These are phyloP conservation scores for Sylvilagus floridanus DNA, from an alignment of 2,797 vertebrate species.

Conservation along the genomic window DNA sequence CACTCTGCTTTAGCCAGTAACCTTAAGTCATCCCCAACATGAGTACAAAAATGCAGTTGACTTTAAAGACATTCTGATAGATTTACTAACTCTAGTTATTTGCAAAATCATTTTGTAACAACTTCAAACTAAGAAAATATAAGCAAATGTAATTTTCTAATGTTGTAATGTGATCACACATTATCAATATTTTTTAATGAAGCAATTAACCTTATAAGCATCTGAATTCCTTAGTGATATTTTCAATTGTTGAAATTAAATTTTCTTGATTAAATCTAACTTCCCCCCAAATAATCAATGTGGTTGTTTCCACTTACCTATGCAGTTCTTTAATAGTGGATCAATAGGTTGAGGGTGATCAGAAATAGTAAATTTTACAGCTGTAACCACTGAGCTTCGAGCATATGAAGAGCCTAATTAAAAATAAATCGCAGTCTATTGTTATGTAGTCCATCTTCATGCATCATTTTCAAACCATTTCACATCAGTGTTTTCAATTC, in stretches of 20 bases:
- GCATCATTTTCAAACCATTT: slow-evolving; percentile 46
- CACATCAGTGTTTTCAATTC: not conserved
- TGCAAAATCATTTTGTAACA: slow-evolving; percentile 53
- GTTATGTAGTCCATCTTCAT: not conserved
- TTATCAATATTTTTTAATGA: slow-evolving; percentile 40
- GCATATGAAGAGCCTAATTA: slow-evolving; percentile 96
- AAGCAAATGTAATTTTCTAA: not conserved
- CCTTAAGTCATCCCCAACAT: not conserved
- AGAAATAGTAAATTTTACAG: slow-evolving; percentile 99
- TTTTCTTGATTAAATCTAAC: not conserved
- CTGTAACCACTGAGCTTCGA: slow-evolving; percentile 98
- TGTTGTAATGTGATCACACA: not conserved
- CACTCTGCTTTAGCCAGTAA: not conserved
- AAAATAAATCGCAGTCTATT: slow-evolving; percentile 52
- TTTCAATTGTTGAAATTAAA: slow-evolving; percentile 19
- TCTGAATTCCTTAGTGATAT: not conserved
- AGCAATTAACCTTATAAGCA: not conserved
- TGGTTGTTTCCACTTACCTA: slow-evolving; percentile 90
- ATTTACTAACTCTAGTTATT: slow-evolving; percentile 46
- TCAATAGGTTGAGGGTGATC: slow-evolving; percentile 98
- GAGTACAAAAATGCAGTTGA: not conserved
- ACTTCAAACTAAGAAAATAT: slow-evolving; percentile 23
- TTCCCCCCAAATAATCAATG: not conserved
- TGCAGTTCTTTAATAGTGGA: slow-evolving; percentile 98
- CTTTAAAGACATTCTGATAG: not conserved